A percentile compares a stretch with the other conserved stretches of the same genome.
These are phyloP conservation scores for Pimephales promelas DNA, from an alignment of 2,113 vertebrate genomes.

Conservation along the genomic window DNA sequence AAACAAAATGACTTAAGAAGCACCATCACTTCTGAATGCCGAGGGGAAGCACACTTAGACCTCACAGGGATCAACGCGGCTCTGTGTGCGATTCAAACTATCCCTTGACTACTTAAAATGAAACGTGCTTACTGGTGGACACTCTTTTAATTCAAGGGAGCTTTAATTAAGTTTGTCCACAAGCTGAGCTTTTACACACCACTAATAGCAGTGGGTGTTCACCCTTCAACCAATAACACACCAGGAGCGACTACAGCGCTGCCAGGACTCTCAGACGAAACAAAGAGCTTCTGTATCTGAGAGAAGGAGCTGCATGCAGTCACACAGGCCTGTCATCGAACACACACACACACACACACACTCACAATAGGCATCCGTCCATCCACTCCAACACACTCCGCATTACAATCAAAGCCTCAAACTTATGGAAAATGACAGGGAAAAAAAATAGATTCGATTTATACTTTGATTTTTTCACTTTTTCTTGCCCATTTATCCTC, in stretches of 20 bases:
- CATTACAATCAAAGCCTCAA: not conserved
- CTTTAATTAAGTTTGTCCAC: conserved; percentile 67
- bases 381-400: not conserved
- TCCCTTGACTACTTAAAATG: conserved; percentile 37
- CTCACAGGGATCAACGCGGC: not conserved
- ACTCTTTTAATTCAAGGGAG: conserved; percentile 49
- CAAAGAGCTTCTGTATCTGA: conserved; percentile 70
- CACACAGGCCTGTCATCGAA: conserved; percentile 32
- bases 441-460: not conserved
- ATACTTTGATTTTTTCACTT: not conserved
- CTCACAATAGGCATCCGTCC: not conserved
- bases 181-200: conserved; percentile 41
- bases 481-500: not conserved
- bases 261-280: conserved; percentile 62
- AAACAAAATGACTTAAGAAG: not conserved
- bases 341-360: conserved; percentile 10
- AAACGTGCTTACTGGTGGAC: conserved; percentile 54
- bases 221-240: conserved; percentile 47
- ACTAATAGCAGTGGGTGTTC: conserved; percentile 61
- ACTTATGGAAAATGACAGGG: not conserved
- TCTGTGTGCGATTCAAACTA: not conserved
- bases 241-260: conserved; percentile 42
- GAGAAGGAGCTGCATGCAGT: conserved; percentile 31
- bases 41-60: not conserved
- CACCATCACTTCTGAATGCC: not conserved